Percentiles rank a stretch among this genome's conserved stretches.
phyloP scores from a whole-genome alignment of 2,113 vertebrate genomes.

The Equus przewalskii region DNA sequence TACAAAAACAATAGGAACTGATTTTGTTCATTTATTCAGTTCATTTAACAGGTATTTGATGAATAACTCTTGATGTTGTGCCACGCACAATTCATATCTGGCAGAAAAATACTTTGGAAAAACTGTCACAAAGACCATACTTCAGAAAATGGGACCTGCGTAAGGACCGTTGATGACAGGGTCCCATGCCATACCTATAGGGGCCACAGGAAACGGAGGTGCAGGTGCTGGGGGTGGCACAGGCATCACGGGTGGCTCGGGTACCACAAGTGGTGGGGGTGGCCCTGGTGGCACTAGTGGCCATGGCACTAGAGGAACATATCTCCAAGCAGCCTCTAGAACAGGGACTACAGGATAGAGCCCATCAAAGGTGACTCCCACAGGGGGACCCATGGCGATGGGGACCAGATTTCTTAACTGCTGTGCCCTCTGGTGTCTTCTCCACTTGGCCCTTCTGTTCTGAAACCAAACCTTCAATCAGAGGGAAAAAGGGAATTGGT shows the following conservation, averaged over 20 bases:
- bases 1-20: background rate
- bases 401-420: slow-evolving; percentile 75
- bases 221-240: background rate
- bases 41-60: background rate
- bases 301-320: slow-evolving; percentile 55
- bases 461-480: slow-evolving; percentile 91
- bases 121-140: slow-evolving; percentile 60
- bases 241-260: background rate
- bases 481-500: background rate
- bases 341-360: slow-evolving; percentile 76
- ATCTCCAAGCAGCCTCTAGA: slow-evolving; percentile 85
- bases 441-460: slow-evolving; percentile 91
- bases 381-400: slow-evolving; percentile 59
- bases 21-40: background rate
- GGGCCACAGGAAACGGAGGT: slow-evolving; percentile 68
- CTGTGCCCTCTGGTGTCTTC: slow-evolving; percentile 87
- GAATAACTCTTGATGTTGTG: background rate
- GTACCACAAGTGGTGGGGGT: background rate
- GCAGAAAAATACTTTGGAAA: slow-evolving; percentile 7
- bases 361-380: slow-evolving; percentile 80
- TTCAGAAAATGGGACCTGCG: slow-evolving; percentile 86
- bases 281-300: background rate
- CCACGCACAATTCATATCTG: background rate
- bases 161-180: slow-evolving; percentile 83
- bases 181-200: slow-evolving; percentile 84